Base-by-base conservation (phyloP, 2,888 invertebrate genomes). In the Drosophila macrospina region DNA sequence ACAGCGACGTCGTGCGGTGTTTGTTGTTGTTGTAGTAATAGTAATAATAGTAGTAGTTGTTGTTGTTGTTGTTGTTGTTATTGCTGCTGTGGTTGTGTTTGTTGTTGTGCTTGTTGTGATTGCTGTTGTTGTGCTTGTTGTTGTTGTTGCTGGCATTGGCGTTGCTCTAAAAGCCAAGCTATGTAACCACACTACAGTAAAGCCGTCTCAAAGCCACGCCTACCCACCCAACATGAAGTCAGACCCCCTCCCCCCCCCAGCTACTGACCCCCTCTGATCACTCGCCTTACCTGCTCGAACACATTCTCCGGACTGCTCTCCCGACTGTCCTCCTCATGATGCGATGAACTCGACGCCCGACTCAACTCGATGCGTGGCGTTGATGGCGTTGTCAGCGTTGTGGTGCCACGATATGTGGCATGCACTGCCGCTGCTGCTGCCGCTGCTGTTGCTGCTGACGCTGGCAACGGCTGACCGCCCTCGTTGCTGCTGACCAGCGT, bases 331-430 rank as follows among this genome's bases (percentile, higher is more conserved):
- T 92, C 92, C 77, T 91, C 91, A 90, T 97, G 97, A 87, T 97
- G 97, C 36, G 96, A 96, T 63, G 97, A 97, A 91, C 96, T 96
- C 89, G 97, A 97, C 5, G 97, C 97, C 79, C 97, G 94, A 78
- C 97, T 97, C 91, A 97, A 96, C 93, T 97, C 97, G 84, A 97
- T 97, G 87, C 97, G 94, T 20, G 97, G 97, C 54, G 97, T 95
- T 76, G 94, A 94, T 16, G 96, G 95, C 45, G 96, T 95, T 80
- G 94, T 79, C 78, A 91, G 54, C 71, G 90, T 87, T 69, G 90
- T 69, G 60, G 88, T 68, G 61, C 88, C 81, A 24, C 90, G 80
- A 67, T 78, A 63, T 4, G 51, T 26, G 26, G 44, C 55, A 1
- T 24, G 15, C 2, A 7, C 24, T 0, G 37, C 51, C 13, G 34